Evolutionary conservation across 1,140 invertebrate species (phyloP).

Genomic region (Nasonia giraulti): DNA sequence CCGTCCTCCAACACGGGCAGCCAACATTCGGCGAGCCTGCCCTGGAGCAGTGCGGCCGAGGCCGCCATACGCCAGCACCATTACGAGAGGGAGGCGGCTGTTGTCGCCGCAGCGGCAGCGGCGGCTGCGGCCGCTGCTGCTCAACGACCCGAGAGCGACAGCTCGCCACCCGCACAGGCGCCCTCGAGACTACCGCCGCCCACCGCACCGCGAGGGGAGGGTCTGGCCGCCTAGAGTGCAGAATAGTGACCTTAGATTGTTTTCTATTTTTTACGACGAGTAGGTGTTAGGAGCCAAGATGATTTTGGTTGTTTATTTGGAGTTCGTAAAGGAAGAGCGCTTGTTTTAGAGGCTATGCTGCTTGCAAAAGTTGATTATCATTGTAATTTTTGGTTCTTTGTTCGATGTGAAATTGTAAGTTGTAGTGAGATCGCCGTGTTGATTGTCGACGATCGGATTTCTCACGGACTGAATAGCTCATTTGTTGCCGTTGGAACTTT

Average conservation of each 20-base stretch:
- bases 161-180: slow-evolving; percentile 63
- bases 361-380: background rate
- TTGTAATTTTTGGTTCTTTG: background rate
- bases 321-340: too few relatives aligned
- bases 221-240: slow-evolving; percentile 69
- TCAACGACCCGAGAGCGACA: slow-evolving; percentile 59
- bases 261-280: too few relatives aligned
- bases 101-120: slow-evolving; percentile 36
- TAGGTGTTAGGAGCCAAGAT: background rate
- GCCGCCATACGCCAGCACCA: slow-evolving; percentile 68
- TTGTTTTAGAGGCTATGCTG: background rate
- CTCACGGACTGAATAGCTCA: slow-evolving; percentile 46
- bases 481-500: background rate
- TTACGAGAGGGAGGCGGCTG: slow-evolving; percentile 63
- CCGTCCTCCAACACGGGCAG: slow-evolving; percentile 68
- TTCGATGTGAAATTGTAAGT: background rate
- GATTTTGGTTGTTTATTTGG: background rate
- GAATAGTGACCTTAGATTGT: background rate
- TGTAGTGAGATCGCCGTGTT: background rate
- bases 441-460: slow-evolving; percentile 2
- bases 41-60: slow-evolving; percentile 60
- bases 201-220: slow-evolving; percentile 71
- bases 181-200: slow-evolving; percentile 67
- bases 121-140: slow-evolving; percentile 47
- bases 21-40: slow-evolving; percentile 66